Evolutionary conservation across 2,797 vertebrate genomes (phyloP).

Genomic region (Selene dorsalis): DNA sequence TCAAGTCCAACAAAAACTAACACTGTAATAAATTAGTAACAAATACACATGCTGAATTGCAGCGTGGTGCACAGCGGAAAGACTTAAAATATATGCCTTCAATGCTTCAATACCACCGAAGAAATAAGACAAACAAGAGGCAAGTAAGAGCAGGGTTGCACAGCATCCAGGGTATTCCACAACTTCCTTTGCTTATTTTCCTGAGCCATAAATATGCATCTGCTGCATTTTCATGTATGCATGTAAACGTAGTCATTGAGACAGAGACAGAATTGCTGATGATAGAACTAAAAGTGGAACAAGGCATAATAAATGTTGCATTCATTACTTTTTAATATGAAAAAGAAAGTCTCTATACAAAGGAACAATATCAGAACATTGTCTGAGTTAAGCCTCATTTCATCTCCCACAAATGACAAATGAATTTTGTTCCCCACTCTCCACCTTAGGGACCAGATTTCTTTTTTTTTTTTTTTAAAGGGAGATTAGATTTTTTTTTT

Average conservation of each 20-base stretch:
- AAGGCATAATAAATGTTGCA: constrained; percentile 39
- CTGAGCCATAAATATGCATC: too few species aligned
- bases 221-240: constrained; percentile 1
- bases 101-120: neutral
- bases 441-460: constrained; percentile 15
- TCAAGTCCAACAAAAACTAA: neutral
- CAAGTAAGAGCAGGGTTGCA: constrained; percentile 1
- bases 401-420: constrained; percentile 18
- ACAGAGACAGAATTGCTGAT: constrained; percentile 32
- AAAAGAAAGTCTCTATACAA: constrained; percentile 20
- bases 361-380: constrained; percentile 31
- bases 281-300: constrained; percentile 46
- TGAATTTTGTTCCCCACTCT: constrained; percentile 30
- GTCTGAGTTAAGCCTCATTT: constrained; percentile 38
- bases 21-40: neutral
- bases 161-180: neutral
- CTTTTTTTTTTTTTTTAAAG: neutral
- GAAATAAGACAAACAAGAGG: neutral
- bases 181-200: constrained; percentile 1
- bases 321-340: constrained; percentile 47
- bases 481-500: constrained; percentile 5
- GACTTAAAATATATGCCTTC: neutral
- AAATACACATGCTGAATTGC: neutral
- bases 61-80: too few species aligned
- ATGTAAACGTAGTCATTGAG: constrained; percentile 20